Evolutionary conservation across 2,113 vertebrate species (phyloP).

Genomic region (Marcusenius ussheri): DNA sequence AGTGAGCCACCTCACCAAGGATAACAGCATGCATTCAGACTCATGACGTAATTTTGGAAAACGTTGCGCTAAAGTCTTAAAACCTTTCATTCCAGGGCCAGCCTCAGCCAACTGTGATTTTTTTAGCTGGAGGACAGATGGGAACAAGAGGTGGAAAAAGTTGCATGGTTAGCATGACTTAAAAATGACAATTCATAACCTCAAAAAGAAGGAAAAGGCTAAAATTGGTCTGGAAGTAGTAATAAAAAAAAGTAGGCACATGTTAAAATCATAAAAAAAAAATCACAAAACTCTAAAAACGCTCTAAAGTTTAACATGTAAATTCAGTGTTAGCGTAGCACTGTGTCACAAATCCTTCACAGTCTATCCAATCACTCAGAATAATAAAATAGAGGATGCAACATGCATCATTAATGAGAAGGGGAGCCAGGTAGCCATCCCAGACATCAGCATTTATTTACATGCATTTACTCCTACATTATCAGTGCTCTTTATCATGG

Average conservation of each 20-base stretch:
- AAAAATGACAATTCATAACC: slow-evolving; percentile 45
- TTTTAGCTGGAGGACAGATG: slow-evolving; percentile 43
- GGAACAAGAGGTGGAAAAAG: slow-evolving; percentile 55
- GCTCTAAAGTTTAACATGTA: not conserved
- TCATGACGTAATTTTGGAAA: slow-evolving; percentile 58
- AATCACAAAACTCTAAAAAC: not conserved
- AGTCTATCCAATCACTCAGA: slow-evolving; percentile 47
- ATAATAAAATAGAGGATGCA: slow-evolving; percentile 60
- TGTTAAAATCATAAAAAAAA: not conserved
- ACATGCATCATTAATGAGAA: slow-evolving; percentile 49
- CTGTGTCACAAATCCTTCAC: slow-evolving; percentile 28
- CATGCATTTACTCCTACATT: not conserved
- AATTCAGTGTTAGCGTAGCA: not conserved
- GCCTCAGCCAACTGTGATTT: not conserved
- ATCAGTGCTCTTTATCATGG: not conserved
- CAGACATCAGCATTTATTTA: slow-evolving; percentile 42
- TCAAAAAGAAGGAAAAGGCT: slow-evolving; percentile 42
- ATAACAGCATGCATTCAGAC: slow-evolving; percentile 74
- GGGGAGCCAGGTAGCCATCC: slow-evolving; percentile 37
- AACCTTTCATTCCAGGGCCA: not conserved
- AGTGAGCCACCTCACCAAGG: slow-evolving; percentile 69
- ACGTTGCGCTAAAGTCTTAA: not conserved
- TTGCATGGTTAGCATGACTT: slow-evolving; percentile 48
- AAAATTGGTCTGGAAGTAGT: slow-evolving; percentile 50
- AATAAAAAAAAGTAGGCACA: slow-evolving; percentile 41